These are phyloP conservation scores for Oryzias sinensis DNA, from an alignment of 2,797 vertebrate genomes.

Conservation along the genomic window DNA sequence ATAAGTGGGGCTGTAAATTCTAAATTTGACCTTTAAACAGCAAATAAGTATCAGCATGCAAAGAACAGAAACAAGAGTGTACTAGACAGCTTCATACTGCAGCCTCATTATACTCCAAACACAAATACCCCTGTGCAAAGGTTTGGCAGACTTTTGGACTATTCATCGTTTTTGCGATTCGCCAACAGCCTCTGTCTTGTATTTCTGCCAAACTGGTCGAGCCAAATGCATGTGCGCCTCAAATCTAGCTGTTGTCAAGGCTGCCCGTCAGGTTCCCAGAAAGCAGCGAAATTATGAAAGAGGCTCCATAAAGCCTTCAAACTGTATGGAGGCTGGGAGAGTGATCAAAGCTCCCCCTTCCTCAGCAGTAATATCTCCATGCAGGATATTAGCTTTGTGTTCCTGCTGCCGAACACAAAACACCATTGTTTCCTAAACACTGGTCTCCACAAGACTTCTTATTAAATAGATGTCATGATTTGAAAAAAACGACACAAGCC, in stretches of 20 bases:
- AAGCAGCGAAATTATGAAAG: conserved; percentile 36
- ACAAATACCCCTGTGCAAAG: conserved; percentile 50
- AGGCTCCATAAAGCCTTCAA: conserved; percentile 36
- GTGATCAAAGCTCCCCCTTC: conserved; percentile 52
- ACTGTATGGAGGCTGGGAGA: conserved; percentile 39
- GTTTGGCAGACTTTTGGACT: conserved; percentile 51
- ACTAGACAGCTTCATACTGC: conserved; percentile 34
- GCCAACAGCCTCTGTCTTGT: conserved; percentile 39
- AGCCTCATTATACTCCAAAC: conserved; percentile 48
- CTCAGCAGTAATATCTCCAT: conserved; percentile 65
- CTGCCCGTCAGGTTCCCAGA: conserved; percentile 44
- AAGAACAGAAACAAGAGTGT: conserved; percentile 23
- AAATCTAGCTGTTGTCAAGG: conserved; percentile 45
- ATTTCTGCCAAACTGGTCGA: conserved; percentile 51
- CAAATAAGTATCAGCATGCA: conserved; percentile 27
- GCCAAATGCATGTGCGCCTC: conserved; percentile 50
- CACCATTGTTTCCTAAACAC: conserved; percentile 56
- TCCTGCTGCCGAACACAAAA: conserved; percentile 37
- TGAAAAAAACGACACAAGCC: conserved; percentile 42
- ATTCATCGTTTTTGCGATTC: conserved; percentile 57
- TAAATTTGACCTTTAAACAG: conserved; percentile 10
- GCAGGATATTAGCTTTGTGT: conserved; percentile 76
- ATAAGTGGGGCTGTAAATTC: conserved; percentile 15
- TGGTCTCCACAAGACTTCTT: conserved; percentile 37
- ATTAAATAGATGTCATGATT: conserved; percentile 71